phyloP scores from a whole-genome alignment of 2,888 invertebrate species.

The Odontocerum albicorne region DNA sequence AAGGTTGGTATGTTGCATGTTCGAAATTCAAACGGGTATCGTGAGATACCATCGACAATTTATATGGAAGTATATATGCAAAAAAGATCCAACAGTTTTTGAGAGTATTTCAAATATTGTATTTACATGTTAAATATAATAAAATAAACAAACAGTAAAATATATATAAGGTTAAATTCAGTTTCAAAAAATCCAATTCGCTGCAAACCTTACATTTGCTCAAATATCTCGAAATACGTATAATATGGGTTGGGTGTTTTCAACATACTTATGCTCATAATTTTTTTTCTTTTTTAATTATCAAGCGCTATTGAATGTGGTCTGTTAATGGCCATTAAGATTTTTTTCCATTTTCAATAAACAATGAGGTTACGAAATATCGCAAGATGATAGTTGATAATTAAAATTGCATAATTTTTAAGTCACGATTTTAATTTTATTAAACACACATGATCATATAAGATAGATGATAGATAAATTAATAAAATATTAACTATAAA shows the following conservation, averaged over 20 bases:
- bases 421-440: background rate
- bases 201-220: no score
- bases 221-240: no score
- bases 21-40: conserved; percentile 5
- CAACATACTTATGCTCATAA: conserved; percentile 4
- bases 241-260: no score
- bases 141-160: no score
- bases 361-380: background rate
- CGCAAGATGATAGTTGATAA: background rate
- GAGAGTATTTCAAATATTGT: no score
- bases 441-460: background rate
- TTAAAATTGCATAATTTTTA: conserved; percentile 1
- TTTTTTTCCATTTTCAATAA: background rate
- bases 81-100: no score
- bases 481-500: background rate
- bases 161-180: no score
- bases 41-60: no score
- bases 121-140: no score
- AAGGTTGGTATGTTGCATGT: conserved; percentile 1
- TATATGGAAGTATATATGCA: no score
- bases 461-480: background rate
- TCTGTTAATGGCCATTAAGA: conserved; percentile 14
- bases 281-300: conserved; percentile 19
- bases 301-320: conserved; percentile 16
- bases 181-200: no score